phyloP scores from a whole-genome alignment of 1,140 invertebrate genomes.

The Magallana ariakensis region DNA sequence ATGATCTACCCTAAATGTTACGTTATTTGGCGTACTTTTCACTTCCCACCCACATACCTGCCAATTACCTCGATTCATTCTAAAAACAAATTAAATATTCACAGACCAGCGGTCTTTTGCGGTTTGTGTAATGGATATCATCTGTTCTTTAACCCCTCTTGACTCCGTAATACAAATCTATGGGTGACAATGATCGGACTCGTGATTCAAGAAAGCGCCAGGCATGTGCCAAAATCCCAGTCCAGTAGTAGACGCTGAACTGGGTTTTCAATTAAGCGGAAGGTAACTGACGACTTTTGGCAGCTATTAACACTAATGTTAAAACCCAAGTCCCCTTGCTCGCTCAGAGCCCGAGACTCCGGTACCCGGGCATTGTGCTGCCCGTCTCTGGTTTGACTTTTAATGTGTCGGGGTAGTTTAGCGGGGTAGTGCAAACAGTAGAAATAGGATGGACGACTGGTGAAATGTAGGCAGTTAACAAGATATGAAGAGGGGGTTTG shows the following conservation, averaged over 20 bases:
- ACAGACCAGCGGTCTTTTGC: slow-evolving; percentile 29
- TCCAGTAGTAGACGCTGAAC: not conserved
- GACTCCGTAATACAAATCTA: slow-evolving; percentile 27
- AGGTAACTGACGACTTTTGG: slow-evolving; percentile 25
- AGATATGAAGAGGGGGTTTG: slow-evolving; percentile 22
- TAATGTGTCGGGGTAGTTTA: slow-evolving; percentile 8
- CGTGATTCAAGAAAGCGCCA: slow-evolving; percentile 26
- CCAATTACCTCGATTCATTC: not conserved
- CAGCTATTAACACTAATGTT: slow-evolving; percentile 24
- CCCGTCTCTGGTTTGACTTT: slow-evolving; percentile 11
- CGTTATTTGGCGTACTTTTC: not conserved
- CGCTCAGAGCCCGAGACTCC: not conserved
- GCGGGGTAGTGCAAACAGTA: slow-evolving; percentile 24
- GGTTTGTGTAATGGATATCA: slow-evolving; percentile 34
- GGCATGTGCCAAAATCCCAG: not conserved
- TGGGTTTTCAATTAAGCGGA: slow-evolving; percentile 23
- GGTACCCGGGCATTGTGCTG: not conserved
- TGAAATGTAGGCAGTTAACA: not conserved
- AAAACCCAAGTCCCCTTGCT: not conserved
- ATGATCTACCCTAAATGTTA: not conserved
- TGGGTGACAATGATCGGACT: slow-evolving; percentile 17
- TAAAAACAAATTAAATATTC: slow-evolving; percentile 26
- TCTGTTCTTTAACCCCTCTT: slow-evolving; percentile 27
- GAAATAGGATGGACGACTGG: slow-evolving; percentile 17
- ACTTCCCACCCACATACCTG: not conserved